phyloP scores from a whole-genome alignment of 2,797 vertebrate species.

The Takifugu ocellatus region DNA sequence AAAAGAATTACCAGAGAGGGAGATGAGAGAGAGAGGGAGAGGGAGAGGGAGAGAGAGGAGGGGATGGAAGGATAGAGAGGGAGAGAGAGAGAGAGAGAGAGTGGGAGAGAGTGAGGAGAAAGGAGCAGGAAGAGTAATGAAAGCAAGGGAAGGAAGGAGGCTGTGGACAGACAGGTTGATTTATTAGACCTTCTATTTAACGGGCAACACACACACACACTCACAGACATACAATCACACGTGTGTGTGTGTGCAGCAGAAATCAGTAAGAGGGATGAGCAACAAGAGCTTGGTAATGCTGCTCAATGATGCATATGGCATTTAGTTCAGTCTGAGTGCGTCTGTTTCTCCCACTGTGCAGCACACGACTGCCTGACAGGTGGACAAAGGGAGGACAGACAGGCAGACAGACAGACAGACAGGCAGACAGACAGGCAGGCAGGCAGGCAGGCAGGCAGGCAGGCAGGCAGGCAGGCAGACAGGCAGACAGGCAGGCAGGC shows the following conservation, averaged over 20 bases:
- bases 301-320: slow-evolving; percentile 94
- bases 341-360: slow-evolving; percentile 69
- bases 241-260: slow-evolving; percentile 43
- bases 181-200: slow-evolving; percentile 97
- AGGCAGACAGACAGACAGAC: background rate
- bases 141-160: slow-evolving; percentile 76
- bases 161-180: slow-evolving; percentile 87
- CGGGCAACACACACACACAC: slow-evolving; percentile 59
- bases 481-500: no score
- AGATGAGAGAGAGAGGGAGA: slow-evolving; percentile 40
- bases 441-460: no score
- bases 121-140: slow-evolving; percentile 52
- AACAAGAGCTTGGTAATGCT: slow-evolving; percentile 83
- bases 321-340: slow-evolving; percentile 96
- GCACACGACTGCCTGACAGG: slow-evolving; percentile 71
- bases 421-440: no score
- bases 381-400: slow-evolving; percentile 75
- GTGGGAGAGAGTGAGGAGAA: slow-evolving; percentile 11
- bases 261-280: slow-evolving; percentile 61
- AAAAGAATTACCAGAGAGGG: slow-evolving; percentile 64
- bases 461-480: no score
- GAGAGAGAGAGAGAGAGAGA: slow-evolving; percentile 27
- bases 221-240: slow-evolving; percentile 16
- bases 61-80: slow-evolving; percentile 30
- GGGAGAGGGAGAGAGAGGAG: slow-evolving; percentile 22